Conservation (phyloP, 2,888 invertebrate genomes). For the Dolomedes plantarius region DNA sequence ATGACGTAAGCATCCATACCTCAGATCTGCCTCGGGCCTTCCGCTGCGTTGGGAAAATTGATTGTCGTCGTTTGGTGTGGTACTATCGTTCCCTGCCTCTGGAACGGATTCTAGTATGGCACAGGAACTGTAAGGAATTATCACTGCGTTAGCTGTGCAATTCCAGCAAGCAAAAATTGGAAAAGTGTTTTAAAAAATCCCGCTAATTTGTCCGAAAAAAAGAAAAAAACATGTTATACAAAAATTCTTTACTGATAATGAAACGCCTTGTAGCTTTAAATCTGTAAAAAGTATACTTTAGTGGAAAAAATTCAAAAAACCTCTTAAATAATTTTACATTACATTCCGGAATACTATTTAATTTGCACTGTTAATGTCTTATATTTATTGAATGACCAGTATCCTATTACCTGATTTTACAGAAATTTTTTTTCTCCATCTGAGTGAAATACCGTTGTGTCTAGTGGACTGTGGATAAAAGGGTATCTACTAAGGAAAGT, state of each 20-base stretch:
- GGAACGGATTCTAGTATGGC: slow-evolving; percentile 52
- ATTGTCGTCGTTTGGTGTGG: slow-evolving; percentile 36
- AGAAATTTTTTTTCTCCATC: too few relatives aligned
- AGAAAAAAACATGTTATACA: slow-evolving; percentile 7
- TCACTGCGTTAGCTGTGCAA: slow-evolving; percentile 54
- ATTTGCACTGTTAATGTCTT: too few relatives aligned
- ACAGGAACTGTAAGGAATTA: slow-evolving; percentile 67
- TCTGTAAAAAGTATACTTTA: neutral
- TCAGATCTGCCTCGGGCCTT: slow-evolving; percentile 58
- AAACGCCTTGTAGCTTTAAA: neutral
- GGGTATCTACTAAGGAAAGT: too few relatives aligned
- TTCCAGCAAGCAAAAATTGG: slow-evolving; percentile 35
- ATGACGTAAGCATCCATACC: slow-evolving; percentile 64
- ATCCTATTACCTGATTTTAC: too few relatives aligned
- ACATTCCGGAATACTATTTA: too few relatives aligned
- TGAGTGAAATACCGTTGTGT: too few relatives aligned
- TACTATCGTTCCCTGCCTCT: slow-evolving; percentile 40
- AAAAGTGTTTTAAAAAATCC: slow-evolving; percentile 13
- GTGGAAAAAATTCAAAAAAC: neutral
- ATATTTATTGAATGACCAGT: too few relatives aligned
- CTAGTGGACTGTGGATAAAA: too few relatives aligned
- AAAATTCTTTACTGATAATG: neutral
- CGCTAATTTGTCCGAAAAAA: neutral
- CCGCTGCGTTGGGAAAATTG: slow-evolving; percentile 47
- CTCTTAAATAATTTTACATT: too few relatives aligned